Conservation (phyloP, 2,888 invertebrate species). For the Adela reaumurella region DNA sequence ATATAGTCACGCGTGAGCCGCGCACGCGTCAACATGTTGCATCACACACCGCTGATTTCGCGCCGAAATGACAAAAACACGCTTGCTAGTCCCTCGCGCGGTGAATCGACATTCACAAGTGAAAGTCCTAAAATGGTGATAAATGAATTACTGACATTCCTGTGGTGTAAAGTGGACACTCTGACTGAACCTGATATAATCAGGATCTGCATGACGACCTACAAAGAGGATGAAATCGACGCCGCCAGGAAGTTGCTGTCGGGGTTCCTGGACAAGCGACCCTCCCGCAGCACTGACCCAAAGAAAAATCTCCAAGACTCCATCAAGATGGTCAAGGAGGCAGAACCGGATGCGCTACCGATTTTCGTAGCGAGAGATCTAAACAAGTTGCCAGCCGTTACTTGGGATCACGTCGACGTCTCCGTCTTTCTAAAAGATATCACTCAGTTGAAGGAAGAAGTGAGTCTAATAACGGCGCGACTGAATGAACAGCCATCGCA, state of each 20-base stretch:
- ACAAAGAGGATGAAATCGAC: background rate
- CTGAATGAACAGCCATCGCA: too few relatives aligned
- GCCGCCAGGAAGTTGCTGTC: background rate
- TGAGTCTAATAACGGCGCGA: too few relatives aligned
- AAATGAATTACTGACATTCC: background rate
- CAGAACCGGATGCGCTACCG: background rate
- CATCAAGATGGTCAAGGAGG: background rate
- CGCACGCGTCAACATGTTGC: too few relatives aligned
- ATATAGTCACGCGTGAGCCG: too few relatives aligned
- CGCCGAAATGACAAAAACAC: too few relatives aligned
- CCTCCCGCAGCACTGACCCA: background rate
- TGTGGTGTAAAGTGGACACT: background rate
- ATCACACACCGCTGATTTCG: too few relatives aligned
- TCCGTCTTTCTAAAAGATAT: background rate
- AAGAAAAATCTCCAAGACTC: background rate
- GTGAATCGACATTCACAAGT: too few relatives aligned
- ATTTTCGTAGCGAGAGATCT: background rate
- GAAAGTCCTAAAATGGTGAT: background rate
- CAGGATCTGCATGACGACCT: background rate
- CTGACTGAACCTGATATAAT: background rate
- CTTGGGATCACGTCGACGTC: background rate
- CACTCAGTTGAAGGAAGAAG: background rate
- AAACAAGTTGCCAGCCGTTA: background rate
- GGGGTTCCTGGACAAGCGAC: background rate
- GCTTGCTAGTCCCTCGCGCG: too few relatives aligned